Conservation (phyloP, 2,797 vertebrate genomes). For the Mionectes olivaceus region DNA sequence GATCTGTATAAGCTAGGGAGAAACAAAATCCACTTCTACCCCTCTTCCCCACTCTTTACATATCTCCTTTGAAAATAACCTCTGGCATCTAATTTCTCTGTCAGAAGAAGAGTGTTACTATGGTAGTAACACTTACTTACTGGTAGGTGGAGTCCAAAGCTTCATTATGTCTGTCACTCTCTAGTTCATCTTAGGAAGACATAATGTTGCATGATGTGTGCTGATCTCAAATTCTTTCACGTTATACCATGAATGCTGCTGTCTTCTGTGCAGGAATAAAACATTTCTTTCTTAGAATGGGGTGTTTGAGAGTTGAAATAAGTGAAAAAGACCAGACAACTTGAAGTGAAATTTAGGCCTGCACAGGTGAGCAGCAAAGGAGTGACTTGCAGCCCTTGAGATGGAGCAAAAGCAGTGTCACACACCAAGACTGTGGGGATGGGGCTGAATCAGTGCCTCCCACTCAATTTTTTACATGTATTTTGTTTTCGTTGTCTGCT, state of each 20-base stretch:
- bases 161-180: background rate
- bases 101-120: background rate
- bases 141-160: background rate
- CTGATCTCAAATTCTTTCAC: background rate
- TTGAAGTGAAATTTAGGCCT: background rate
- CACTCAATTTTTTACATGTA: background rate
- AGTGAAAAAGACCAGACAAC: background rate
- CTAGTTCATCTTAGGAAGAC: background rate
- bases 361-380: background rate
- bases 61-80: background rate
- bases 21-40: background rate
- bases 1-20: background rate
- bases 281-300: background rate
- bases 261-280: background rate
- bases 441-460: background rate
- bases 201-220: accelerated
- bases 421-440: accelerated
- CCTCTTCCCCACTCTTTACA: background rate
- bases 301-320: background rate
- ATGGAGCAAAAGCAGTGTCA: background rate
- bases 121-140: background rate
- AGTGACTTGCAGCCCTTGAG: background rate
- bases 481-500: background rate
- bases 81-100: background rate
- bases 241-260: background rate